Percentiles rank a stretch among this genome's conserved stretches.
These are phyloP conservation scores for Petrocephalus microphthalmus DNA, from an alignment of 2,113 vertebrate species.

Conservation along the genomic window DNA sequence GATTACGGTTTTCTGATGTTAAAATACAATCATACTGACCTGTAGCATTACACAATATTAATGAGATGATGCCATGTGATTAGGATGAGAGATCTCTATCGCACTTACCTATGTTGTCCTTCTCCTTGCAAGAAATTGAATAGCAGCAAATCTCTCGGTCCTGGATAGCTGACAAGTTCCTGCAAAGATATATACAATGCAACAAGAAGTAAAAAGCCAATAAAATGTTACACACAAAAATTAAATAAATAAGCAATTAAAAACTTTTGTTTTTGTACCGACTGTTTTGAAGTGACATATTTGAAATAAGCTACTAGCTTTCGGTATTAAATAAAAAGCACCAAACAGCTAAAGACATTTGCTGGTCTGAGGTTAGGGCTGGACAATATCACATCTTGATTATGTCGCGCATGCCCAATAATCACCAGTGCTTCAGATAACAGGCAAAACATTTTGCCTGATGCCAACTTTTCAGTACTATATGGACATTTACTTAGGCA, in stretches of 20 bases:
- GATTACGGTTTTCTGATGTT: background rate
- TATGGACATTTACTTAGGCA: no score
- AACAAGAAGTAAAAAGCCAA: slow-evolving; percentile 30
- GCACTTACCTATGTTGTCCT: slow-evolving; percentile 73
- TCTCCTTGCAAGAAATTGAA: slow-evolving; percentile 78
- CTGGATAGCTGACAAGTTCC: slow-evolving; percentile 74
- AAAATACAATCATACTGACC: background rate
- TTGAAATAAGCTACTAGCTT: background rate
- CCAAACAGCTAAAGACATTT: background rate
- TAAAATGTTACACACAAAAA: background rate
- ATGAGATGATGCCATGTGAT: background rate
- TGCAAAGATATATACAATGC: slow-evolving; percentile 31
- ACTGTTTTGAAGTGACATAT: background rate
- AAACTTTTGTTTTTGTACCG: background rate
- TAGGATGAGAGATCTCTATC: background rate
- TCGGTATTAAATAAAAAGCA: background rate
- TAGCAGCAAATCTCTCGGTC: slow-evolving; percentile 77
- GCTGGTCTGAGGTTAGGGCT: background rate
- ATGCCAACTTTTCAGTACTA: no score
- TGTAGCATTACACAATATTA: background rate
- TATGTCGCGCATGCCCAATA: no score
- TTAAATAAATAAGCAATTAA: background rate
- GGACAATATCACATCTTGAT: no score
- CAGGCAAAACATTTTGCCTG: background rate
- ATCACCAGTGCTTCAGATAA: background rate